Conservation (phyloP, 2,888 invertebrate genomes). For the Epinotia brunnichana region DNA sequence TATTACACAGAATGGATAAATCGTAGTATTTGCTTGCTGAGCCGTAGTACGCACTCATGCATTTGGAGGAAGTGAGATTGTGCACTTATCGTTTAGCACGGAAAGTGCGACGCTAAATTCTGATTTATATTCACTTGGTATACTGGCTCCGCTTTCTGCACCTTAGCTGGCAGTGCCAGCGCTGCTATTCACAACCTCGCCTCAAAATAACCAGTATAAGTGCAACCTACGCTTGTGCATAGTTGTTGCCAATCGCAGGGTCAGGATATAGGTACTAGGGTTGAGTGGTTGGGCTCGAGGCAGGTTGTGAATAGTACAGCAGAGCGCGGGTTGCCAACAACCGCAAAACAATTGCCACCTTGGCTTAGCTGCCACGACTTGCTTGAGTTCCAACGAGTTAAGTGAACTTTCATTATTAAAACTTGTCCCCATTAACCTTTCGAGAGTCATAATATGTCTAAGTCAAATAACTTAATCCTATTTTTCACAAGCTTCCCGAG, state of each 20-base stretch:
- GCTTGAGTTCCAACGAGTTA: constrained; percentile 4
- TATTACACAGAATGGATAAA: background rate
- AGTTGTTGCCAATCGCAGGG: background rate
- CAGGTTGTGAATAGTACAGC: no score
- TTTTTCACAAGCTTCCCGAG: background rate
- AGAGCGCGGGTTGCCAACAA: constrained; percentile 50
- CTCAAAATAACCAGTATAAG: background rate
- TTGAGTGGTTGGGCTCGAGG: background rate
- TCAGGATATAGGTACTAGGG: background rate
- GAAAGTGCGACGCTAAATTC: constrained; percentile 57
- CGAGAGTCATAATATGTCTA: background rate
- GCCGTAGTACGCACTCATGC: constrained; percentile 34
- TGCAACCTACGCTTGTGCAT: background rate
- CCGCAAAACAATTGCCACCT: constrained; percentile 43
- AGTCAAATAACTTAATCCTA: background rate
- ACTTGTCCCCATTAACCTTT: constrained; percentile 3
- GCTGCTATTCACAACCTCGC: constrained; percentile 1
- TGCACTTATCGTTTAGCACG: constrained; percentile 57
- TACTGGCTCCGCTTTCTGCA: constrained; percentile 53
- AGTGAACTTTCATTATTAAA: constrained; percentile 4
- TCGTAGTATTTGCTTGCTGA: background rate
- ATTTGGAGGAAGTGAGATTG: constrained; percentile 51
- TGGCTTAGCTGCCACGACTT: constrained; percentile 3
- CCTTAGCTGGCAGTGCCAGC: constrained; percentile 52
- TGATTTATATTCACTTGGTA: constrained; percentile 62